Evolutionary conservation across 2,888 invertebrate genomes (phyloP).

Genomic region (Xylota segnis): DNA sequence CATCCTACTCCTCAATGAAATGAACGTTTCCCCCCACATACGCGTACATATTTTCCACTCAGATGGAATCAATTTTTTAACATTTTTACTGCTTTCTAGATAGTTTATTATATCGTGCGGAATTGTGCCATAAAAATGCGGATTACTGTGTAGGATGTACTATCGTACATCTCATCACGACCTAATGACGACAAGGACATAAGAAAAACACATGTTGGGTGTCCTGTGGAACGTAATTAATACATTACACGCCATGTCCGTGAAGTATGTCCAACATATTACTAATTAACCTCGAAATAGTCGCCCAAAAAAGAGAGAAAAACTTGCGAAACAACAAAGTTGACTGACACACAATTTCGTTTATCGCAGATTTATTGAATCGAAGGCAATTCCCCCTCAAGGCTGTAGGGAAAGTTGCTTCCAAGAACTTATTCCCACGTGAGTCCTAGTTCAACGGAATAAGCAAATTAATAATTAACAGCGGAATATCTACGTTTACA

Average conservation of each 20-base stretch:
- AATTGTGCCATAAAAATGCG: too few species aligned
- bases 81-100: background rate
- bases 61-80: background rate
- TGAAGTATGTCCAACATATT: background rate
- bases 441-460: background rate
- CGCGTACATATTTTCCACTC: background rate
- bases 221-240: background rate
- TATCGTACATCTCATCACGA: too few species aligned
- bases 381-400: background rate
- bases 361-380: background rate
- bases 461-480: constrained; percentile 16
- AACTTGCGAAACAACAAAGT: constrained; percentile 3
- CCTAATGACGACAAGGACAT: too few species aligned
- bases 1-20: background rate
- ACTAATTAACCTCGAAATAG: background rate
- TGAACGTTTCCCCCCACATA: background rate
- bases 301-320: background rate
- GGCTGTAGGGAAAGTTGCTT: background rate
- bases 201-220: background rate
- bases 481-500: background rate
- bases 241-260: background rate
- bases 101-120: too few species aligned
- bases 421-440: background rate
- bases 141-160: too few species aligned
- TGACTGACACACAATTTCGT: constrained; percentile 1